Evolutionary conservation across 2,797 vertebrate genomes (phyloP).

Genomic region (Hipposideros larvatus): DNA sequence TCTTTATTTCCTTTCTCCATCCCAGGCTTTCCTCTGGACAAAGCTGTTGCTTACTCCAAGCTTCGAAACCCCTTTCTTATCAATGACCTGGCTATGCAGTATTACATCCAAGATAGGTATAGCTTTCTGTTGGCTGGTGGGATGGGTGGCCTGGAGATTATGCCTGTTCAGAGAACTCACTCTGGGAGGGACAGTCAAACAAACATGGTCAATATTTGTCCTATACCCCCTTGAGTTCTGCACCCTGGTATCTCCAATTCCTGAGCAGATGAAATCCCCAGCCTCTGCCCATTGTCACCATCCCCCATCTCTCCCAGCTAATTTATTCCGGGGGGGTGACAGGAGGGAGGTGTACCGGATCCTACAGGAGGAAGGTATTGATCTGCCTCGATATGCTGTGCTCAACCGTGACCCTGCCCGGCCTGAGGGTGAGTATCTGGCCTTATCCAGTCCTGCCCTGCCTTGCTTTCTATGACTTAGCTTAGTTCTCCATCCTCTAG

Average conservation of each 20-base stretch:
- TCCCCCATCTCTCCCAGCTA: slow-evolving; percentile 60
- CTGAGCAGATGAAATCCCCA: slow-evolving; percentile 38
- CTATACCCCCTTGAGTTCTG: background rate
- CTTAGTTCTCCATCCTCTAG: background rate
- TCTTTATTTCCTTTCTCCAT: slow-evolving; percentile 31
- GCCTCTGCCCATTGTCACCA: background rate
- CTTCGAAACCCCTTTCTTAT: slow-evolving; percentile 97
- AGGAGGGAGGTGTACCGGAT: slow-evolving; percentile 99
- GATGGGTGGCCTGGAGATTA: slow-evolving; percentile 24
- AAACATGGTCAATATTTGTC: slow-evolving; percentile 28
- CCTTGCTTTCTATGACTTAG: background rate
- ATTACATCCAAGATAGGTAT: slow-evolving; percentile 99
- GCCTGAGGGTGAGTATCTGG: slow-evolving; percentile 92
- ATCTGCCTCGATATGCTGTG: slow-evolving; percentile 97
- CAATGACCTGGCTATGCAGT: slow-evolving; percentile 99
- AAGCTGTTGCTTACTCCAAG: slow-evolving; percentile 97
- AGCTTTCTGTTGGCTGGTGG: slow-evolving; percentile 57
- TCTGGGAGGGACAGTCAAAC: slow-evolving; percentile 36
- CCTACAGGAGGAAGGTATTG: slow-evolving; percentile 98
- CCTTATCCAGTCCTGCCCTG: background rate
- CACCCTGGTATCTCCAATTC: slow-evolving; percentile 42
- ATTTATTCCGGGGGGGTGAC: slow-evolving; percentile 74
- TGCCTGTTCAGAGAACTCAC: background rate
- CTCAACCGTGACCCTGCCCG: slow-evolving; percentile 98
- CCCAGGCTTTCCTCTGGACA: slow-evolving; percentile 97